Evolutionary conservation across 2,797 vertebrate species (phyloP).

Genomic region (Lacerta bilineata): DNA sequence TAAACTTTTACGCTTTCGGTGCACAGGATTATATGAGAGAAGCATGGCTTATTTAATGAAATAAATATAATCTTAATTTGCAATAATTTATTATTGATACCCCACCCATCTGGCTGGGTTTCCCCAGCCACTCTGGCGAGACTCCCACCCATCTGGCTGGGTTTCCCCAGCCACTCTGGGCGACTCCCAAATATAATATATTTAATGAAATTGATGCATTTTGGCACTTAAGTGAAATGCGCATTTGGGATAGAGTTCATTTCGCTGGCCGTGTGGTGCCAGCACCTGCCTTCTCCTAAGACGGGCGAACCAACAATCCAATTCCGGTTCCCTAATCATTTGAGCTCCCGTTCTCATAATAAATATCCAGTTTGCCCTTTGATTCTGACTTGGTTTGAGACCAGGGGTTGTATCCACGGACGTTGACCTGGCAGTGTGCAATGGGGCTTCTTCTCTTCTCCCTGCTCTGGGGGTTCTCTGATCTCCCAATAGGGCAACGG

Average conservation of each 20-base stretch:
- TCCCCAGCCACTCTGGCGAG: no score
- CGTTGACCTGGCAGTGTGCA: no score
- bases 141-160: no score
- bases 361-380: not conserved
- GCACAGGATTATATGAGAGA: not conserved
- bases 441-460: no score
- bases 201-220: not conserved
- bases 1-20: not conserved
- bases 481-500: no score
- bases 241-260: not conserved
- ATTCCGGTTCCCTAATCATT: not conserved
- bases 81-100: no score
- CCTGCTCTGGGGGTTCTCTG: no score
- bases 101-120: no score
- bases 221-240: not conserved
- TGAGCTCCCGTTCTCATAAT: not conserved
- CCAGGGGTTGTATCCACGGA: not conserved
- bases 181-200: not conserved
- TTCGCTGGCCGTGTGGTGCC: not conserved
- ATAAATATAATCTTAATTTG: no score
- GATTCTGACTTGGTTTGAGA: not conserved
- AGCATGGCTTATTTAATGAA: not conserved
- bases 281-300: not conserved
- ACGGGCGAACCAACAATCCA: not conserved
- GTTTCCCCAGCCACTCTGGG: no score